Evolutionary conservation across 1,140 invertebrate species (phyloP).

Genomic region (Adoxophyes honmai): DNA sequence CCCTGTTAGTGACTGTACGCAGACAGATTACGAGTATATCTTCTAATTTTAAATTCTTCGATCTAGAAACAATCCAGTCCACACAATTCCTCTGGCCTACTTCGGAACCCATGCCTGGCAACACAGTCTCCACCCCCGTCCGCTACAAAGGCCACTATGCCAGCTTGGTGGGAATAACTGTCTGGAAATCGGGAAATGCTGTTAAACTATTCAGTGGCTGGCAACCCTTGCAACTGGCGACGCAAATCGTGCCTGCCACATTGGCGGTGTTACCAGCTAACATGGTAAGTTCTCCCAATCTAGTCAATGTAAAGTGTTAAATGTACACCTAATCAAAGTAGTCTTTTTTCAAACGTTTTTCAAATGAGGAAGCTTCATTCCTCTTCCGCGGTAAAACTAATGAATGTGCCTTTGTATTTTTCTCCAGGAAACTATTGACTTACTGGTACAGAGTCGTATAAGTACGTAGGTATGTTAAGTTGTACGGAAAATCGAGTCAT

Average conservation of each 20-base stretch:
- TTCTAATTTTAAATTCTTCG: too few species aligned
- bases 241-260: slow-evolving; percentile 91
- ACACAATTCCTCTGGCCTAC: slow-evolving; percentile 83
- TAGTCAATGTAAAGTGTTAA: background rate
- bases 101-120: slow-evolving; percentile 54
- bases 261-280: slow-evolving; percentile 79
- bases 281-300: slow-evolving; percentile 35
- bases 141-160: slow-evolving; percentile 84
- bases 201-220: slow-evolving; percentile 82
- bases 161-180: slow-evolving; percentile 84
- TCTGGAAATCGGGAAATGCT: slow-evolving; percentile 78
- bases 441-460: too few species aligned
- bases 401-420: background rate
- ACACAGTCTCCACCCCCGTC: slow-evolving; percentile 76
- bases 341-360: too few species aligned
- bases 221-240: slow-evolving; percentile 87
- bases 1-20: too few species aligned
- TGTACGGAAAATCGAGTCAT: too few species aligned
- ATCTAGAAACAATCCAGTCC: slow-evolving; percentile 85
- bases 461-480: too few species aligned
- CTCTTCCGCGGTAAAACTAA: too few species aligned
- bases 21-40: too few species aligned
- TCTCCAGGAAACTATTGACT: slow-evolving; percentile 1
- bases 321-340: too few species aligned
- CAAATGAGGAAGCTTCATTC: background rate